Evolutionary conservation across 1,140 invertebrate genomes (phyloP).

Genomic region (Mactra quadrangularis): DNA sequence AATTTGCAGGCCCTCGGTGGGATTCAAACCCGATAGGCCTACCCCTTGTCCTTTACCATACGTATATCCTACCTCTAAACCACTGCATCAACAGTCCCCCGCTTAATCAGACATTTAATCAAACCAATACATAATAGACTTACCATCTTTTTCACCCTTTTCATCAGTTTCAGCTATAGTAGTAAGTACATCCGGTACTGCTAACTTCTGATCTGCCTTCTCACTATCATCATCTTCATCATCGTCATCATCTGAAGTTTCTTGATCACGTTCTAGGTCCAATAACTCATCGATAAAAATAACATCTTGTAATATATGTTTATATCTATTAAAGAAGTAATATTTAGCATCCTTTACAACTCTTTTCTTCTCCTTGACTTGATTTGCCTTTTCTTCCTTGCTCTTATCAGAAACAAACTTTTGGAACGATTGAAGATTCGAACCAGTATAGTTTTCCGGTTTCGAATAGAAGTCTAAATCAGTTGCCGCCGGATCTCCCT

Average conservation of each 20-base stretch:
- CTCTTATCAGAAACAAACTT: constrained; percentile 65
- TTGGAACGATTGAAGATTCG: constrained; percentile 71
- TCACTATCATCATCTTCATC: constrained; percentile 39
- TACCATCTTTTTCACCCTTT: not conserved
- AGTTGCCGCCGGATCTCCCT: constrained; percentile 69
- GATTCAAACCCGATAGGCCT: not conserved
- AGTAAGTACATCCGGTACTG: not conserved
- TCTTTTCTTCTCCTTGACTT: constrained; percentile 59
- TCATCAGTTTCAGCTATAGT: constrained; percentile 13
- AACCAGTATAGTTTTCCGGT: constrained; percentile 79
- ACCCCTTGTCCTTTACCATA: not conserved
- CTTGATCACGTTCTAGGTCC: constrained; percentile 53
- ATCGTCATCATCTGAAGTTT: constrained; percentile 54
- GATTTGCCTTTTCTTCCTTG: constrained; percentile 66
- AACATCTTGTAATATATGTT: constrained; percentile 67
- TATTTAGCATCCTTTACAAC: constrained; percentile 68
- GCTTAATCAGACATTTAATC: too few relatives aligned
- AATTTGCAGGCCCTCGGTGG: not conserved
- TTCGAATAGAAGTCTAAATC: constrained; percentile 77
- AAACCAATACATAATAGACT: too few relatives aligned
- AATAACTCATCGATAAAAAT: constrained; percentile 66
- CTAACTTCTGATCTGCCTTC: not conserved
- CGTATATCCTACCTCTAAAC: too few relatives aligned
- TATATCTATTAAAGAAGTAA: constrained; percentile 67
- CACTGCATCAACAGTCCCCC: too few relatives aligned